phyloP scores from a whole-genome alignment of 92 coral and sea anemone genomes.

The Zoanthus sociatus region DNA sequence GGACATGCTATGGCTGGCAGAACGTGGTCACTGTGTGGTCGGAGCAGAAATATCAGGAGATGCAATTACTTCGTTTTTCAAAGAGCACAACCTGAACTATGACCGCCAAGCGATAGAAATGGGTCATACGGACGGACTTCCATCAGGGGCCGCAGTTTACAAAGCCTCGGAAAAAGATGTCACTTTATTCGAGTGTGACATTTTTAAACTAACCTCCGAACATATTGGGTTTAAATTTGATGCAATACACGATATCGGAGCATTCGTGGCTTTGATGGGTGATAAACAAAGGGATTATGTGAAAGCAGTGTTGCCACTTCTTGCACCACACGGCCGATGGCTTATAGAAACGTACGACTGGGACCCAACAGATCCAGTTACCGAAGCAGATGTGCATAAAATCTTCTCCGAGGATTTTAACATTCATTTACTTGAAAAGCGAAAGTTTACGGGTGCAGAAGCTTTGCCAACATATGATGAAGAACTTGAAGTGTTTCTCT shows the following conservation, averaged over 20 bases:
- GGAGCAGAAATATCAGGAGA: conserved; percentile 46
- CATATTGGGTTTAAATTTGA: conserved; percentile 41
- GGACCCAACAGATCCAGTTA: conserved; percentile 29
- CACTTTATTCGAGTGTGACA: conserved; percentile 38
- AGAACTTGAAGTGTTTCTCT: conserved; percentile 28
- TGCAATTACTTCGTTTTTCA: conserved; percentile 29
- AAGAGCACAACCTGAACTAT: conserved; percentile 34
- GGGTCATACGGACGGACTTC: conserved; percentile 18
- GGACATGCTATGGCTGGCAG: conserved; percentile 40
- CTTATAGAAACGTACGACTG: conserved; percentile 40
- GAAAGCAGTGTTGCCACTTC: conserved; percentile 10
- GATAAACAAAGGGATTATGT: conserved; percentile 22
- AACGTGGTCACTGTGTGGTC: conserved; percentile 31
- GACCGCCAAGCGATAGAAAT: conserved; percentile 12
- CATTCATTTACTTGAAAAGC: conserved; percentile 35
- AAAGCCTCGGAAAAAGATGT: conserved; percentile 13
- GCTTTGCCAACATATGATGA: conserved; percentile 36
- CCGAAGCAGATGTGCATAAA: conserved; percentile 34
- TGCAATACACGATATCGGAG: conserved; percentile 45
- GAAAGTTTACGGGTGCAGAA: conserved; percentile 38
- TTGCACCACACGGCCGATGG: conserved; percentile 46
- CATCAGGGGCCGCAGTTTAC: conserved; percentile 30
- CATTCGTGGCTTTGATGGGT: conserved; percentile 34
- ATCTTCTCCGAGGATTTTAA: conserved; percentile 29
- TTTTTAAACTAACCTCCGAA: conserved; percentile 33